A percentile compares a stretch with the other conserved stretches of the same genome.
Conservation (phyloP, 2,888 invertebrate genomes). For the Cerceris ruficornis region DNA sequence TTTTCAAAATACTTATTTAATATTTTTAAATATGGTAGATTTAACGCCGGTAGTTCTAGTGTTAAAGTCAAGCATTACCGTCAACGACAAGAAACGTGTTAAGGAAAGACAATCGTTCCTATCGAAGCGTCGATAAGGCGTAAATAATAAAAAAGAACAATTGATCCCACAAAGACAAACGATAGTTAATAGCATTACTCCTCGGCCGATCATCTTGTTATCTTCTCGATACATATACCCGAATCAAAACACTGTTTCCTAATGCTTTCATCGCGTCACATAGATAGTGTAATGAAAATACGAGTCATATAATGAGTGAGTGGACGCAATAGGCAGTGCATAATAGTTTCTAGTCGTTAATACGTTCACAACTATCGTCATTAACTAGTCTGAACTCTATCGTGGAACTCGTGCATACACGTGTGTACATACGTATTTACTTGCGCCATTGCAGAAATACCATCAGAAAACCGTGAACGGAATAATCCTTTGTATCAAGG, state of each 20-base stretch:
- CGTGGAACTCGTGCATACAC: not conserved
- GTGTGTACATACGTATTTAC: too few relatives aligned
- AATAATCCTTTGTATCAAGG: too few relatives aligned
- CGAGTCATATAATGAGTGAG: not conserved
- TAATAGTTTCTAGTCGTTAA: slow-evolving; percentile 17
- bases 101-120: too few relatives aligned
- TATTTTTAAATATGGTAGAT: too few relatives aligned
- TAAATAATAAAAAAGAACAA: not conserved
- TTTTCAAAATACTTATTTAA: too few relatives aligned
- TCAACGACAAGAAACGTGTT: not conserved
- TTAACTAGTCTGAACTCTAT: slow-evolving; percentile 33
- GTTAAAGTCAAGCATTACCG: too few relatives aligned
- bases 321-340: not conserved
- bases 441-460: too few relatives aligned
- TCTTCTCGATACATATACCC: not conserved
- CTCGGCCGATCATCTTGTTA: not conserved
- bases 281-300: slow-evolving; percentile 1
- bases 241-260: slow-evolving; percentile 32
- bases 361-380: not conserved
- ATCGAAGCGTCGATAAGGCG: too few relatives aligned
- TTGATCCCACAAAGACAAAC: slow-evolving; percentile 1
- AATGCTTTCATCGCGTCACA: slow-evolving; percentile 4
- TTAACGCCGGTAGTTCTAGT: too few relatives aligned
- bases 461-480: too few relatives aligned
- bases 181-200: not conserved